Evolutionary conservation across 2,888 invertebrate genomes (phyloP), one percentile per base, ranked within the genome.

Genomic region (Oligia fasciuncula): DNA sequence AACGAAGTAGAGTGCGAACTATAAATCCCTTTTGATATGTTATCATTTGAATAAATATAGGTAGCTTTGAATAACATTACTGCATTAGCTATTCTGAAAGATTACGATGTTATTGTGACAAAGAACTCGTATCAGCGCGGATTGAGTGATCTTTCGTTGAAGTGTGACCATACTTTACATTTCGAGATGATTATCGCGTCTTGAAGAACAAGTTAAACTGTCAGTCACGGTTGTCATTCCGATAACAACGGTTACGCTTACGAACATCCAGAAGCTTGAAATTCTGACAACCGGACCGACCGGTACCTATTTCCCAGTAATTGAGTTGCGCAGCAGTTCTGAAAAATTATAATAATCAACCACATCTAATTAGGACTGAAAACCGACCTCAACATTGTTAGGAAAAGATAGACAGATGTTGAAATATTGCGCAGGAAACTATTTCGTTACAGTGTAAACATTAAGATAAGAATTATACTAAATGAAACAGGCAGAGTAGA

Each of bases 1-100:
- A 81, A 78, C 67, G 68, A 69, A 84, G 51, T 73, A 40, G 80
- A 84, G 65, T 84, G 75, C 23, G 67, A 77, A 78, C 65, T 67
- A 49, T 80, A 85, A 85, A 65, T 81, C 76, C 70, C 54, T 76
- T 81, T 73, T 77, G 46, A 68, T 72, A 65, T 43, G 13, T 67
- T 72, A 71, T 65, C 43, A 63, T 76, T 69, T 57, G 54, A 73
- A 51, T 76, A 65, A 82, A 8, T 14, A 40, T 14, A 35, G 2
- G 35, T 54, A 65, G 43, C 19, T 65, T 6, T 67, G 29, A 67
- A 80, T 67, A 19, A 46, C 54, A 29, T 71, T 67, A 84, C 54
- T 46, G 1, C 66, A 78, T 40, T 19, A 66, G 57, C 43, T 70
- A 60, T 77, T 62, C 49, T 74, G n/a, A 81, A 43, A 62, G n/a